phyloP scores from a whole-genome alignment of 1,140 invertebrate genomes.

The Procambarus virginalis region DNA sequence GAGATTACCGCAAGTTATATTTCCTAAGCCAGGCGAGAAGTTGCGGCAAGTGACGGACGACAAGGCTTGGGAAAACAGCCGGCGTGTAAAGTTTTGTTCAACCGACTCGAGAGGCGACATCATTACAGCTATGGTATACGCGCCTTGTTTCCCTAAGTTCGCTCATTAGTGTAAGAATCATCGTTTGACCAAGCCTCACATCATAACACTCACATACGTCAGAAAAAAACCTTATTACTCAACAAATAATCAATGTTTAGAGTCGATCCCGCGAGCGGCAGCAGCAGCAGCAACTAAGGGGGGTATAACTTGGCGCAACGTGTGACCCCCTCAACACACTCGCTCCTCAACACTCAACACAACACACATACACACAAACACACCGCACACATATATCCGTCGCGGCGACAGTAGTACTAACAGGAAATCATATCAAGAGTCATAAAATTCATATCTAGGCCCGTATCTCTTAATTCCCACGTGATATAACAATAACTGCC shows the following conservation, averaged over 20 bases:
- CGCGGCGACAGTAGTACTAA: background rate
- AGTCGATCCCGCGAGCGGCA: slow-evolving; percentile 24
- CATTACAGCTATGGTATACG: slow-evolving; percentile 7
- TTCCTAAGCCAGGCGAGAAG: background rate
- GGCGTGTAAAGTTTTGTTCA: slow-evolving; percentile 1
- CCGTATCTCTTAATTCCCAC: slow-evolving; percentile 60
- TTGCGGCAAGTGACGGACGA: background rate
- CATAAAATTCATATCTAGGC: slow-evolving; percentile 57
- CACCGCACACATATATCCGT: background rate
- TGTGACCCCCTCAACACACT: slow-evolving; percentile 7
- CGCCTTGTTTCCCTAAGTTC: slow-evolving; percentile 17
- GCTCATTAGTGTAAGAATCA: slow-evolving; percentile 44
- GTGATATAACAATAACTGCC: slow-evolving; percentile 64
- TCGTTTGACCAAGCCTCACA: slow-evolving; percentile 21
- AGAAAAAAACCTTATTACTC: slow-evolving; percentile 58
- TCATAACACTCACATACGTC: slow-evolving; percentile 32
- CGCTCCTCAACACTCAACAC: background rate
- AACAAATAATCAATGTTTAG: slow-evolving; percentile 62
- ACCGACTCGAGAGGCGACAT: background rate
- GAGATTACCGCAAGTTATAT: background rate
- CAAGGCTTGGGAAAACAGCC: background rate
- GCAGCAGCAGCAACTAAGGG: slow-evolving; percentile 20
- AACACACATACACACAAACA: no score
- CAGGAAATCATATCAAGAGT: slow-evolving; percentile 41
- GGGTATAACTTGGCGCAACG: slow-evolving; percentile 54